These are phyloP conservation scores for Spheniscus mendiculus DNA, from an alignment of 2,113 vertebrate species.

Conservation along the genomic window DNA sequence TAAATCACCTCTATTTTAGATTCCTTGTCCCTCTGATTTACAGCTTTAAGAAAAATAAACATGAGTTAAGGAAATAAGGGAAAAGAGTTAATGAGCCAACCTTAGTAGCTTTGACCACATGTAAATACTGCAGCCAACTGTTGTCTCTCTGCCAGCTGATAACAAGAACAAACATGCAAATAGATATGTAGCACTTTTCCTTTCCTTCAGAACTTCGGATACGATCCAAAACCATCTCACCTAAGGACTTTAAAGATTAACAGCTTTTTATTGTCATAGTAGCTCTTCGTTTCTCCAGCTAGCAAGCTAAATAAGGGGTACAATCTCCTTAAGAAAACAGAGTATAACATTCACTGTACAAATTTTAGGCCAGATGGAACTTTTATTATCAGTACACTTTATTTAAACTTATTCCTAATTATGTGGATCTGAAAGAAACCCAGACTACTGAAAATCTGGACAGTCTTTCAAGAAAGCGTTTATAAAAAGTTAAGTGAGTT, in stretches of 20 bases:
- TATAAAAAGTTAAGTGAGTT: slow-evolving; percentile 18
- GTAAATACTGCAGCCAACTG: slow-evolving; percentile 12
- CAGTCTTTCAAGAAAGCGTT: not conserved
- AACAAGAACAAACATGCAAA: slow-evolving; percentile 41
- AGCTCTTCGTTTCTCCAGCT: not conserved
- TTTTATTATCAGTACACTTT: not conserved
- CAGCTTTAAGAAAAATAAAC: slow-evolving; percentile 24
- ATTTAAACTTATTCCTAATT: slow-evolving; percentile 58
- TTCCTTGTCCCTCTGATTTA: slow-evolving; percentile 20
- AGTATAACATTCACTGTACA: not conserved
- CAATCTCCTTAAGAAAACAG: not conserved
- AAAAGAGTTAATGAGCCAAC: slow-evolving; percentile 2
- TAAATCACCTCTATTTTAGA: not conserved
- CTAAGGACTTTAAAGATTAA: not conserved
- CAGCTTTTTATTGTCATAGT: not conserved
- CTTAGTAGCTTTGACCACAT: slow-evolving; percentile 7
- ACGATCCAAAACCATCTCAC: not conserved
- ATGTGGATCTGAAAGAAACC: slow-evolving; percentile 22
- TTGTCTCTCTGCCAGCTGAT: not conserved
- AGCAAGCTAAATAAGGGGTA: not conserved
- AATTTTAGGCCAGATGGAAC: slow-evolving; percentile 48
- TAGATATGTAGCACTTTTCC: not conserved
- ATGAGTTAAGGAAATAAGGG: slow-evolving; percentile 14
- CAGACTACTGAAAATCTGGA: not conserved
- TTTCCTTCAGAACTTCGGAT: not conserved